Evolutionary conservation across 2,797 vertebrate genomes (phyloP), one percentile per base, ranked within the genome.

Genomic region (Hydrolagus colliei): DNA sequence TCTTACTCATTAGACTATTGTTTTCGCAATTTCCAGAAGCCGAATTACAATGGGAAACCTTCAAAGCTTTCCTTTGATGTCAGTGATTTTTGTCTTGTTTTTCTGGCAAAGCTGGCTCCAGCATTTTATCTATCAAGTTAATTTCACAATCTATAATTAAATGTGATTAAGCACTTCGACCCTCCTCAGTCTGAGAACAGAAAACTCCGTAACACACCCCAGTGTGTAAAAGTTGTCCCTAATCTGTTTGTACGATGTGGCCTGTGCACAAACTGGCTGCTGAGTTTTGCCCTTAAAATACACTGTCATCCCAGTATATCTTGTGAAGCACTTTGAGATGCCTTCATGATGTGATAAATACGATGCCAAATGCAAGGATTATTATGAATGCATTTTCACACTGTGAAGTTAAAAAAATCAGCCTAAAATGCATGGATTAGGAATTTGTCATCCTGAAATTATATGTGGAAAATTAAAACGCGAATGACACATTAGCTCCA

Each of bases 1-100:
- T 87, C 87, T 8, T 90, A 91, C 91, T 90, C 90, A 92, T 92
- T 89, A 89, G 90, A 91, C 92, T 90, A 92, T 87, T 87, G 91
- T 92, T 94, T 92, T 94, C 89, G 87, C 89, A 88, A 89, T 87
- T 91, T 91, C 87, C 63, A 90, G 41, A 84, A 90, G 92, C 92
- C 89, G 79, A 52, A 67, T 11, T 35, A 84, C 79, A 77, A 89
- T 87, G 87, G 89, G 89, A 86, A 92, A 95, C 95, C 94, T 95
- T 95, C 94, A 93, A 94, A 93, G 92, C 88, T 90, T 89, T 91
- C 92, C 93, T 94, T 93, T 92, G 95, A 96, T 95, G 92, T 93
- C 94, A 94, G 92, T 93, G 90, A 71, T 90, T 89, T 52, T 84
- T 41, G 79, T 84, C 41, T 52, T 52, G 41, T 88, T 93, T 92